Evolutionary conservation across 2,113 vertebrate species (phyloP).

Genomic region (Carollia perspicillata): DNA sequence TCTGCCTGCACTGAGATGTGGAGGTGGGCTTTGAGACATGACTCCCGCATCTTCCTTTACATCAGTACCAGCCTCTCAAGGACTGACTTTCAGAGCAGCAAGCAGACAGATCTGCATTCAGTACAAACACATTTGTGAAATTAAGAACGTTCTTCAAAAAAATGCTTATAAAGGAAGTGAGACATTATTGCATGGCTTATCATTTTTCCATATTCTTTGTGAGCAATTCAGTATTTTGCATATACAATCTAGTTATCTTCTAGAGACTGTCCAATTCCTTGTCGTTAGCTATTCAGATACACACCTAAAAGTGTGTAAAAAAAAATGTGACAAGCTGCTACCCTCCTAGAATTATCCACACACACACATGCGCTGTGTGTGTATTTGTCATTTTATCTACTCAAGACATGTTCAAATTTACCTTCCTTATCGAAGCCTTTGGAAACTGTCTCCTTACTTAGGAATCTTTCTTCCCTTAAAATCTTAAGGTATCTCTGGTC

Average conservation of each 20-base stretch:
- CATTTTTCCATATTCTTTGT: not conserved
- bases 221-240: not conserved
- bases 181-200: not conserved
- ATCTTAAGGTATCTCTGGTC: not conserved
- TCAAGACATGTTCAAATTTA: not conserved
- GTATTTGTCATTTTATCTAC: not conserved
- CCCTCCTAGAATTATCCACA: not conserved
- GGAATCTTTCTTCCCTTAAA: not conserved
- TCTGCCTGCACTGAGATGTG: too few relatives aligned
- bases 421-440: not conserved
- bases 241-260: not conserved
- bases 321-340: not conserved
- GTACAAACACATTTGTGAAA: not conserved
- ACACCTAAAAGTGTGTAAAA: not conserved
- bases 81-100: too few relatives aligned
- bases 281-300: not conserved
- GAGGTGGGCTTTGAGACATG: too few relatives aligned
- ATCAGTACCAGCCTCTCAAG: too few relatives aligned
- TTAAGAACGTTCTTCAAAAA: not conserved
- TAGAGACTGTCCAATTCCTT: not conserved
- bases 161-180: not conserved
- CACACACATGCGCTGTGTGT: not conserved
- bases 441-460: not conserved
- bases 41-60: too few relatives aligned
- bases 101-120: too few relatives aligned